phyloP scores from a whole-genome alignment of 2,888 invertebrate species.

The Drosophila greeni region DNA sequence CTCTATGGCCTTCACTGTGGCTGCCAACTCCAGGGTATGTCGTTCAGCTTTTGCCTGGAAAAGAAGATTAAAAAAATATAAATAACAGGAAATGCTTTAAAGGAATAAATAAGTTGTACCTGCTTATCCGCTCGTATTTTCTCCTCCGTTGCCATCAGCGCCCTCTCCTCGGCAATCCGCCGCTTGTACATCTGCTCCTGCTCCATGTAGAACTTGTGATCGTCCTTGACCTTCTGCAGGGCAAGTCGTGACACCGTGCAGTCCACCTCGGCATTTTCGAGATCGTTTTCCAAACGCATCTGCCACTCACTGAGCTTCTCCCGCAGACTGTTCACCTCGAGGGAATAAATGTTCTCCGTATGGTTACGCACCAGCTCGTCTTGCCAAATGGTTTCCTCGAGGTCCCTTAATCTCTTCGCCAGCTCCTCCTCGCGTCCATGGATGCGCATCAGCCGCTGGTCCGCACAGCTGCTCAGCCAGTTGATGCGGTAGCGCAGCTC shows the following conservation, averaged over 20 bases:
- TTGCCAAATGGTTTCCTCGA: not conserved
- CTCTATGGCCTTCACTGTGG: conserved; percentile 2
- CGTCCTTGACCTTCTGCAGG: conserved; percentile 41
- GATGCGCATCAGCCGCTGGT: conserved; percentile 34
- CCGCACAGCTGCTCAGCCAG: conserved; percentile 45
- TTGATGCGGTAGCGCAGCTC: conserved; percentile 49
- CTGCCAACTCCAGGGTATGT: not conserved
- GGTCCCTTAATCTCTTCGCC: conserved; percentile 16
- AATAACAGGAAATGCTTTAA: too few species aligned
- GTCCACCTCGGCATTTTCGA: conserved; percentile 43
- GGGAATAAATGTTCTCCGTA: conserved; percentile 9
- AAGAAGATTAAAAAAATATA: too few species aligned
- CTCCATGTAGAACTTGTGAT: conserved; percentile 27
- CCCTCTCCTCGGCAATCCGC: conserved; percentile 29
- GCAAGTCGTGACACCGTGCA: conserved; percentile 17
- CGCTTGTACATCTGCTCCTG: conserved; percentile 40
- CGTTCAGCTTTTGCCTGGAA: not conserved
- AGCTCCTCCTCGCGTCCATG: conserved; percentile 23
- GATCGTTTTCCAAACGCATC: conserved; percentile 37
- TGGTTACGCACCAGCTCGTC: conserved; percentile 5
- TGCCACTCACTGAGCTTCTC: conserved; percentile 45
- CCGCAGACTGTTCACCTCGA: conserved; percentile 8
- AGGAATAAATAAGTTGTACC: too few species aligned
- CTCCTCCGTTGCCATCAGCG: conserved; percentile 16
- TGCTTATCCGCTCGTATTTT: not conserved